These are phyloP conservation scores for Lipophrys pholis DNA, from an alignment of 2,113 vertebrate species.

Conservation along the genomic window DNA sequence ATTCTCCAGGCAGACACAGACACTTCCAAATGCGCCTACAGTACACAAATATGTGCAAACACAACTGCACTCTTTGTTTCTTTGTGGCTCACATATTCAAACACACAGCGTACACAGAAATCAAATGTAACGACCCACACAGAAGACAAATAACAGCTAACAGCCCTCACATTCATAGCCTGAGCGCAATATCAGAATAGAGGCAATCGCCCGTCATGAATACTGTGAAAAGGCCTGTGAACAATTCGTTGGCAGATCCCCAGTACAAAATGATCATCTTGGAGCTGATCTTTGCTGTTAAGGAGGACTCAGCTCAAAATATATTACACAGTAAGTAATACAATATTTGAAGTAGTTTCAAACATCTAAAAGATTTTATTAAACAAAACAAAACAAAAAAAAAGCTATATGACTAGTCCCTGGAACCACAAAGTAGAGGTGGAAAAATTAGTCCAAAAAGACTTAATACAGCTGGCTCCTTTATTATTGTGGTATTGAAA, in stretches of 20 bases:
- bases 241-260: background rate
- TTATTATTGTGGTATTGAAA: no score
- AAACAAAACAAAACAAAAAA: no score
- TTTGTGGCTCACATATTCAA: slow-evolving; percentile 35
- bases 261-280: background rate
- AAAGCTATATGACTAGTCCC: no score
- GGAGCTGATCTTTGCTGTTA: no score
- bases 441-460: no score
- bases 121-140: slow-evolving; percentile 25
- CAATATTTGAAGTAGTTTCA: no score
- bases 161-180: background rate
- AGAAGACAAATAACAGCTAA: slow-evolving; percentile 23
- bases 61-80: slow-evolving; percentile 38
- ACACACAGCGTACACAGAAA: slow-evolving; percentile 31
- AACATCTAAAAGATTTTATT: no score
- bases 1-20: slow-evolving; percentile 26
- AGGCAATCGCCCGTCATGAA: slow-evolving; percentile 11
- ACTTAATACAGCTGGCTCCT: no score
- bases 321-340: no score
- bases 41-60: slow-evolving; percentile 37
- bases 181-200: background rate
- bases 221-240: slow-evolving; percentile 5
- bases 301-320: no score
- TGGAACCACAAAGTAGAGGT: no score
- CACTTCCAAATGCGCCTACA: slow-evolving; percentile 32